phyloP scores from a whole-genome alignment of 23 tunicate species.

The Halocynthia roretzi region DNA sequence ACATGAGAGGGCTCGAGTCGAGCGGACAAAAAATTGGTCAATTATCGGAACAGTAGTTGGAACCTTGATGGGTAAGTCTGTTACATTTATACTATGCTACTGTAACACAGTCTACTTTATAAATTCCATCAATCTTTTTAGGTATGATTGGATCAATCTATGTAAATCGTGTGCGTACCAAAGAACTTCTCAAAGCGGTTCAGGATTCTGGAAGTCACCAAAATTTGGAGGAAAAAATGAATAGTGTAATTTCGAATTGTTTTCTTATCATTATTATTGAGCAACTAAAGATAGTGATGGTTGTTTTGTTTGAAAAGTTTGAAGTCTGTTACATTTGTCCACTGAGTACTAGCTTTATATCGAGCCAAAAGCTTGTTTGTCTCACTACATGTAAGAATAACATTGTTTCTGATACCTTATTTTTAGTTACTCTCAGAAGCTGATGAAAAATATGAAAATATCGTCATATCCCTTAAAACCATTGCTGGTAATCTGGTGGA shows the following conservation, averaged over 20 bases:
- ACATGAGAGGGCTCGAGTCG: conserved; percentile 82
- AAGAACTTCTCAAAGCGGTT: conserved; percentile 42
- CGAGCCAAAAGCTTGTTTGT: background rate
- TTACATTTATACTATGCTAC: background rate
- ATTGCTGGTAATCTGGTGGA: conserved; percentile 7
- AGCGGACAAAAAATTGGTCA: conserved; percentile 85
- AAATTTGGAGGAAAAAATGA: conserved; percentile 32
- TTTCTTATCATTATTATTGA: no score
- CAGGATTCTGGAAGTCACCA: conserved; percentile 16
- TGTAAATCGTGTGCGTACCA: conserved; percentile 63
- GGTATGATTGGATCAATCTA: conserved; percentile 67
- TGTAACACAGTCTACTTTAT: background rate
- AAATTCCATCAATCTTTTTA: conserved; percentile 11
- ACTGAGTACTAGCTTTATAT: conserved; percentile 4
- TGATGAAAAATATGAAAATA: background rate
- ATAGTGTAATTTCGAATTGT: conserved; percentile 5
- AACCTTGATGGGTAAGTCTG: conserved; percentile 44
- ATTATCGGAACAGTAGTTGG: conserved; percentile 76
- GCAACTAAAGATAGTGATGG: background rate
- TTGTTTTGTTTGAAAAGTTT: background rate
- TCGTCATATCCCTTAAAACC: conserved; percentile 1
- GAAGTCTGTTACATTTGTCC: background rate
- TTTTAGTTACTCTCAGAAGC: background rate
- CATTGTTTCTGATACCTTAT: background rate
- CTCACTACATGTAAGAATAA: background rate